Evolutionary conservation across 2,888 invertebrate genomes (phyloP), one percentile per base, ranked within the genome.

Genomic region (Rhaphigaster nebulosa): DNA sequence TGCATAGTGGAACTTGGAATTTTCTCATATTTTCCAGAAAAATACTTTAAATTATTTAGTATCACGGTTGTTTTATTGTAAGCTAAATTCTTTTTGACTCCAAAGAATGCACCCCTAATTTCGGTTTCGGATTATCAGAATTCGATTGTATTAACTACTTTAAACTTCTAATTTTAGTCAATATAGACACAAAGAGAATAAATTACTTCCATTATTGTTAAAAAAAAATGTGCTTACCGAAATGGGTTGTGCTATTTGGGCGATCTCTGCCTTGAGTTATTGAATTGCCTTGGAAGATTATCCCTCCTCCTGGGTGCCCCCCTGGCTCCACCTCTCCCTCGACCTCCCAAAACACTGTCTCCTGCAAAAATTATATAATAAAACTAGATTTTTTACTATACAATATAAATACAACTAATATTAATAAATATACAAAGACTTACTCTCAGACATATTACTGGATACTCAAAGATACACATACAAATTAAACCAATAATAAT

Each of bases 201-300:
- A 8, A 26, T 26, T 56, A 26, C 56, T 56, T 56, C 12, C 23
- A 56, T 26, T 56, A 56, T 23, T 56, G 6, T 56, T 26, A 56
- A 26, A 26, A 18, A 10, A 52, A 10, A 10, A 12, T 12, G 29
- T 6, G 23, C 91, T 91, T 90, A 92, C 92, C 90, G 88, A 90
- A 91, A 91, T 65, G 91, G 92, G 91, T 91, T 92, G 92, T 92
- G 92, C 92, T 92, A 92, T 92, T 92, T 92, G 56, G 92, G 92
- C 70, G 92, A 92, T 80, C 92, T 91, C 54, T 92, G 92, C 90
- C 92, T 90, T 41, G 92, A 91, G 80, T 92, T 88, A 41, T 88
- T 92, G 84, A 92, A 92, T 88, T 90, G 90, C 76, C 92, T 91
- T 87, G 91, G 92, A 87, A 92, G 90, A 91, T 92, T 92, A 87